These are phyloP conservation scores for Ceratothoa steindachneri DNA, from an alignment of 2,888 invertebrate species.

Conservation along the genomic window DNA sequence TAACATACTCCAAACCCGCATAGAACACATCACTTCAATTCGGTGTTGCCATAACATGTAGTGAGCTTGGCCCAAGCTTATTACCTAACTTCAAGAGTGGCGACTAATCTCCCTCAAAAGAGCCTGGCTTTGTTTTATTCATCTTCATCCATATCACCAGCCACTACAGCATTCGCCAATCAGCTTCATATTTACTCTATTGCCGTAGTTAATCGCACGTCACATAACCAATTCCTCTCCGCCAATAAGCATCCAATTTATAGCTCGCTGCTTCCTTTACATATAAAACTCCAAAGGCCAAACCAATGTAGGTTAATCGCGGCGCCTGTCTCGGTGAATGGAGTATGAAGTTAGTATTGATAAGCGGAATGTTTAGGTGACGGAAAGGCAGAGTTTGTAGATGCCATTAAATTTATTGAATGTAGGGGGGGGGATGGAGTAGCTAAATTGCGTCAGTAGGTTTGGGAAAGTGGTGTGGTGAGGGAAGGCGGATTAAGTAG, in stretches of 20 bases:
- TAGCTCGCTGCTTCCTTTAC: neutral
- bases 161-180: neutral
- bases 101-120: neutral
- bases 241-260: neutral
- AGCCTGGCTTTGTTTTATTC: neutral
- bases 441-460: too few relatives aligned
- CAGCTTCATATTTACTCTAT: neutral
- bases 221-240: neutral
- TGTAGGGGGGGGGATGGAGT: too few relatives aligned
- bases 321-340: too few relatives aligned
- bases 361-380: too few relatives aligned
- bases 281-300: too few relatives aligned
- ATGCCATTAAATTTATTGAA: too few relatives aligned
- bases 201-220: neutral
- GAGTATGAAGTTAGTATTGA: too few relatives aligned
- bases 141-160: too few relatives aligned
- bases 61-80: neutral
- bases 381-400: too few relatives aligned
- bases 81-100: neutral
- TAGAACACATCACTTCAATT: neutral
- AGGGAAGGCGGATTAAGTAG: too few relatives aligned
- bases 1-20: neutral
- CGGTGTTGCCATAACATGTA: neutral
- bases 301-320: too few relatives aligned
- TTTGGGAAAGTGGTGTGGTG: too few relatives aligned